Conservation (phyloP, 2,888 invertebrate species). For the Eupithecia dodoneata region DNA sequence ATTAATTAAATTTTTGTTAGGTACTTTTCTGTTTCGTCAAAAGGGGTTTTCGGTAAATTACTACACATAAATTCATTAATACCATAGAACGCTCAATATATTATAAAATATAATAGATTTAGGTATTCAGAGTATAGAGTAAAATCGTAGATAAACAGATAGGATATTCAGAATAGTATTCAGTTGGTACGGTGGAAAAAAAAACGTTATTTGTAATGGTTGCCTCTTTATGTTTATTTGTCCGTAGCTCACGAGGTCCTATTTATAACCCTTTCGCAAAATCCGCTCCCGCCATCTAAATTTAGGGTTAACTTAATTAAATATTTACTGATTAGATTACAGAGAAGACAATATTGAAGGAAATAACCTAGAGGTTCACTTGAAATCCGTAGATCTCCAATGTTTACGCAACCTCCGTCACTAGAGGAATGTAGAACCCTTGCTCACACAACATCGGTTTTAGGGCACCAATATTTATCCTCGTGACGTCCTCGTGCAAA, state of each 20-base stretch:
- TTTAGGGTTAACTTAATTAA: background rate
- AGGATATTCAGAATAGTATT: too few relatives aligned
- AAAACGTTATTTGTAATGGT: too few relatives aligned
- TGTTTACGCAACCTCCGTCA: conserved; percentile 1
- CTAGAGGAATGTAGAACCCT: conserved; percentile 30
- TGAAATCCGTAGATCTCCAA: background rate
- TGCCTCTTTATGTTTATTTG: too few relatives aligned
- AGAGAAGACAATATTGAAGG: background rate
- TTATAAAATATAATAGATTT: too few relatives aligned
- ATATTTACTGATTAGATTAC: background rate
- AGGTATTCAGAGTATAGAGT: too few relatives aligned
- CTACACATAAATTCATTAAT: too few relatives aligned
- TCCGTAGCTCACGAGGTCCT: background rate
- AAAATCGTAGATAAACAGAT: too few relatives aligned
- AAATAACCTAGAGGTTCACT: background rate
- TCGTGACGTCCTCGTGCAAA: conserved; percentile 17
- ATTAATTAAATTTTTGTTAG: too few relatives aligned
- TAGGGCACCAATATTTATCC: conserved; percentile 27
- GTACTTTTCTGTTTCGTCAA: too few relatives aligned
- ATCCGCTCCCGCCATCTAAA: background rate
- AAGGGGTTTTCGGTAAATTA: too few relatives aligned
- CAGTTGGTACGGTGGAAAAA: too few relatives aligned
- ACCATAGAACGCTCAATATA: too few relatives aligned
- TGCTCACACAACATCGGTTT: conserved; percentile 31
- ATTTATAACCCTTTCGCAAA: background rate